phyloP scores from a whole-genome alignment of 2,888 invertebrate species.

The Eustalomyia histrio region DNA sequence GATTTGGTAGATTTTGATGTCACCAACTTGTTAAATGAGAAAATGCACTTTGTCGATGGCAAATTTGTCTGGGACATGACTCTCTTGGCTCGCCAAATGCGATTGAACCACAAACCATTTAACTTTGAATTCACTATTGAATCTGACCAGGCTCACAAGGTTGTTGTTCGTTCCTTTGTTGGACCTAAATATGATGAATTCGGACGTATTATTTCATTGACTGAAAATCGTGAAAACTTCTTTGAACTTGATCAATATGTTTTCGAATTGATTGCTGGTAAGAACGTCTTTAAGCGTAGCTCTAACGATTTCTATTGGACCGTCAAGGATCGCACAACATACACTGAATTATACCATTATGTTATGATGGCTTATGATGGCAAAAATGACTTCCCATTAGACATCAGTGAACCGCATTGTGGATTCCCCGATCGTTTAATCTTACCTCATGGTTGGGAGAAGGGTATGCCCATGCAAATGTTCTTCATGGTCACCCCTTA shows the following conservation, averaged over 20 bases:
- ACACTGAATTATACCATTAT: slow-evolving; percentile 79
- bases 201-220: slow-evolving; percentile 80
- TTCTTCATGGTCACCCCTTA: slow-evolving; percentile 82
- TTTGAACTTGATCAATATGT: slow-evolving; percentile 84
- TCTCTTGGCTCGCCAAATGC: slow-evolving; percentile 82
- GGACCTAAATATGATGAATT: slow-evolving; percentile 84
- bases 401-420: slow-evolving; percentile 80
- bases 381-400: slow-evolving; percentile 78
- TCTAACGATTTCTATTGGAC: slow-evolving; percentile 75
- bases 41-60: slow-evolving; percentile 68
- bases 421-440: slow-evolving; percentile 83
- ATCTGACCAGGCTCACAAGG: slow-evolving; percentile 82
- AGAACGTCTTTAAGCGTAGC: slow-evolving; percentile 73
- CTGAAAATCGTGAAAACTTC: slow-evolving; percentile 82
- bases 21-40: slow-evolving; percentile 71
- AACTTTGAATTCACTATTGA: slow-evolving; percentile 82
- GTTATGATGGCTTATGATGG: slow-evolving; percentile 79
- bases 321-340: slow-evolving; percentile 81
- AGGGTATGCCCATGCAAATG: slow-evolving; percentile 83
- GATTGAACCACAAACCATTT: slow-evolving; percentile 86
- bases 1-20: slow-evolving; percentile 83
- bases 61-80: slow-evolving; percentile 75
- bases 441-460: slow-evolving; percentile 83
- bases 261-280: slow-evolving; percentile 81
- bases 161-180: slow-evolving; percentile 83